Conservation (phyloP, 2,113 vertebrate species). For the Rhabdornis inornatus region DNA sequence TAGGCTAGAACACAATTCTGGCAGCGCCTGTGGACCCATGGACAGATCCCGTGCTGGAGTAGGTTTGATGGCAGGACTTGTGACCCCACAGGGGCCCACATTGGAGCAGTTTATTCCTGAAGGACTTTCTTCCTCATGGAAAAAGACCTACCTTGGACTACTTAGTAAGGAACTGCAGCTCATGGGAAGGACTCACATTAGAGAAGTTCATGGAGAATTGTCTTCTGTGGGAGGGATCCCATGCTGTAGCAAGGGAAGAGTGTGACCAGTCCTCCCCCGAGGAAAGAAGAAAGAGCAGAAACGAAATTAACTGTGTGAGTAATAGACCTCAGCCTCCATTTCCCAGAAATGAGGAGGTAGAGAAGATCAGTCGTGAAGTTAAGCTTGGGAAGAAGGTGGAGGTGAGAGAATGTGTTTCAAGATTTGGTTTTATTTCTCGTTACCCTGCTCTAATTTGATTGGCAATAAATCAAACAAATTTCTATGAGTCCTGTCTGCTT, state of each 20-base stretch:
- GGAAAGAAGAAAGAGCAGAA: background rate
- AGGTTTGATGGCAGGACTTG: background rate
- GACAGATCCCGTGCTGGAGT: background rate
- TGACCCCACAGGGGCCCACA: background rate
- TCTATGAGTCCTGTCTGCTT: background rate
- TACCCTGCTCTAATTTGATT: background rate
- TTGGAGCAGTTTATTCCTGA: background rate
- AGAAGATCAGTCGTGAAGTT: background rate
- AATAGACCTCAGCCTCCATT: background rate
- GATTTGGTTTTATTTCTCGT: background rate
- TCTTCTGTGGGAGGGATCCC: background rate
- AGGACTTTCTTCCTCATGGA: background rate
- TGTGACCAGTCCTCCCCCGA: rapidly evolving
- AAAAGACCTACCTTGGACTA: background rate
- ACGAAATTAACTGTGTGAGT: background rate
- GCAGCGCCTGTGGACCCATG: background rate
- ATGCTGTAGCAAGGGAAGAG: background rate
- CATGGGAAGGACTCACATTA: background rate
- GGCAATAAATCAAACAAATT: background rate
- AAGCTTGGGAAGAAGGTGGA: background rate
- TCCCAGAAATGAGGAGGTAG: background rate
- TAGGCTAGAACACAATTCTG: no score
- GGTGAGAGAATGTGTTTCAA: background rate
- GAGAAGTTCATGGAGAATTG: background rate
- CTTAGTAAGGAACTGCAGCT: background rate